phyloP scores from a whole-genome alignment of 2,888 invertebrate species.

The Andrena chrysosceles region DNA sequence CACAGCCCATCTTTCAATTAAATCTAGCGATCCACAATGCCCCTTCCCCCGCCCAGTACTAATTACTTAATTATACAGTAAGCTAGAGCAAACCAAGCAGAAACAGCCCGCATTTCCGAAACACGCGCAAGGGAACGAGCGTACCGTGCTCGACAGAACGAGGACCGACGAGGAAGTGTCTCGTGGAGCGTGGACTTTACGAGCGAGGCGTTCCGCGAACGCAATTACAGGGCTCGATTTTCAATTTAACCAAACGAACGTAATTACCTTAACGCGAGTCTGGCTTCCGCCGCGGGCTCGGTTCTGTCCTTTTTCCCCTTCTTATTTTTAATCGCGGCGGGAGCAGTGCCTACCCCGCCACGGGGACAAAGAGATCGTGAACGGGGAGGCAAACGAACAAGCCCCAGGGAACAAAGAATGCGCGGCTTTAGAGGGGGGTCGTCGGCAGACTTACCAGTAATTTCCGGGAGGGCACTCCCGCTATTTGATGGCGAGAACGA shows the following conservation, averaged over 20 bases:
- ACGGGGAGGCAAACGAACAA: slow-evolving; percentile 22
- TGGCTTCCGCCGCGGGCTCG: background rate
- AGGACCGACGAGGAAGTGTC: too few relatives aligned
- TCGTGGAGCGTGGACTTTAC: background rate
- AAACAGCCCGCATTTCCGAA: background rate
- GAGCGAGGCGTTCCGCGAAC: slow-evolving; percentile 14
- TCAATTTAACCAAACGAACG: slow-evolving; percentile 47
- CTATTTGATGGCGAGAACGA: slow-evolving; percentile 26
- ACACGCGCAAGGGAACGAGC: background rate
- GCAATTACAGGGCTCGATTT: slow-evolving; percentile 26
- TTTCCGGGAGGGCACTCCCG: slow-evolving; percentile 38
- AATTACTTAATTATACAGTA: background rate
- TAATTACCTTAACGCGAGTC: slow-evolving; percentile 31
- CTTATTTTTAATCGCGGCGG: slow-evolving; percentile 21
- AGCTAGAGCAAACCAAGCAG: background rate
- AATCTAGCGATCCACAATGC: background rate
- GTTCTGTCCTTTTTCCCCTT: too few relatives aligned
- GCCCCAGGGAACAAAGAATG: slow-evolving; percentile 48
- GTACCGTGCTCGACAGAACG: background rate
- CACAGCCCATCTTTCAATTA: background rate
- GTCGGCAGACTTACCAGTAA: slow-evolving; percentile 57
- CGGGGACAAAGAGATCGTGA: slow-evolving; percentile 4
- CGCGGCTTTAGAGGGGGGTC: slow-evolving; percentile 13
- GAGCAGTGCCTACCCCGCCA: too few relatives aligned
- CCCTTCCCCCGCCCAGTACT: background rate